Evolutionary conservation across 1,140 invertebrate species (phyloP), one percentile per base, ranked within the genome.

Genomic region (Zaprionus gabonicus): DNA sequence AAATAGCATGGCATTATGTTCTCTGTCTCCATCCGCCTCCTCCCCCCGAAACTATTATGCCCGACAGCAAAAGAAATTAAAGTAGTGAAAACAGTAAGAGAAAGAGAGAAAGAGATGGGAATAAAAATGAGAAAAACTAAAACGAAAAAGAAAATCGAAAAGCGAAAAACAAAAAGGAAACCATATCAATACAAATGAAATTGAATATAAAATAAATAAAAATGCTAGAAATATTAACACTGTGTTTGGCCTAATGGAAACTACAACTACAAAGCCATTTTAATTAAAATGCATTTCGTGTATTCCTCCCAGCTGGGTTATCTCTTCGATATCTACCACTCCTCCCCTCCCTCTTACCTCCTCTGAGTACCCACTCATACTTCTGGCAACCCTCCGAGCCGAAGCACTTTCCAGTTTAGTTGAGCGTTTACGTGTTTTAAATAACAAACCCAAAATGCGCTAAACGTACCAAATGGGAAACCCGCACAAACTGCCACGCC

Each of bases 141-240:
- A 36, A 63, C 77, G 80, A 71, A 66, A 67, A 69, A 57, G 23
- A 25, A 25, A 23, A 25, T 10, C 3, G 9, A 20, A 36, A 49
- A 34, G 27, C 34, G n/a, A 46, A 60, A 51, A 70, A 66, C 63
- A 74, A 71, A 65, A 65, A 23, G 46, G 82, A 82, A 78, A 71
- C 67, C 68, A 83, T 88, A 87, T 87, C 80, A 77, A 87, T 88
- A 88, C 74, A 71, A 81, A 84, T 82, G 71, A 86, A 87, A 87
- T 83, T 88, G 77, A 88, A 88, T 81, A 87, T 77, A 75, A 81
- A 86, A 86, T 80, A 87, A 86, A 87, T 73, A 80, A 88, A 86
- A 87, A 77, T 68, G 73, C 74, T 87, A 87, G 84, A 87, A 88
- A 87, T 88, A 87, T 83, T 73, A 80, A 81, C 67, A 72, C 76